phyloP scores from a whole-genome alignment of 2,888 invertebrate genomes.

The Aporophyla nigra region DNA sequence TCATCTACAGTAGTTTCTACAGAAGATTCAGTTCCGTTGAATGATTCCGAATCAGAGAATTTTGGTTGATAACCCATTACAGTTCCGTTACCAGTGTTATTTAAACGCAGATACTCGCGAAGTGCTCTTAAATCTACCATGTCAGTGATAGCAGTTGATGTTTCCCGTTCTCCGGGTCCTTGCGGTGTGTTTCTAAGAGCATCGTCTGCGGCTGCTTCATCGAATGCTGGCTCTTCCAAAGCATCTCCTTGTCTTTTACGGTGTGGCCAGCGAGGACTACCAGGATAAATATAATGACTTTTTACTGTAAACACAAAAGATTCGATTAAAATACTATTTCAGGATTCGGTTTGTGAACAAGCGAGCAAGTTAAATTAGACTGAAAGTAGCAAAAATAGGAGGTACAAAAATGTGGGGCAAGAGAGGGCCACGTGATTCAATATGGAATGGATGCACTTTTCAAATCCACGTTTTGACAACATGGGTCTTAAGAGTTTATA shows the following conservation, averaged over 20 bases:
- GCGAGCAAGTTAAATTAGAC: too few species aligned
- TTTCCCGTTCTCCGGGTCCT: not conserved
- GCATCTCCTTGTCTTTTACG: not conserved
- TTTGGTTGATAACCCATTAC: not conserved
- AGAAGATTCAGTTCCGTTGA: not conserved
- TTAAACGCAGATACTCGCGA: not conserved
- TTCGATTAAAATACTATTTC: not conserved
- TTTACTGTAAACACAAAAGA: conserved; percentile 41
- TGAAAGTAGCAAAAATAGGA: not conserved
- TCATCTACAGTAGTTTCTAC: not conserved
- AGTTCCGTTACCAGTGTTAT: not conserved
- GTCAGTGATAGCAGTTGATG: not conserved
- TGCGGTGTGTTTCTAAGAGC: not conserved
- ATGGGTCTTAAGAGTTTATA: not conserved
- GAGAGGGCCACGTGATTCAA: not conserved
- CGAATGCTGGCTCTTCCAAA: not conserved
- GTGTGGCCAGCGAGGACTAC: conserved; percentile 26
- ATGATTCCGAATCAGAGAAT: not conserved
- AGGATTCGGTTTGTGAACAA: not conserved
- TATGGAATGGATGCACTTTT: not conserved
- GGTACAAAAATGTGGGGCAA: not conserved
- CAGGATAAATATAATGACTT: conserved; percentile 29
- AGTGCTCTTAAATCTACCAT: not conserved
- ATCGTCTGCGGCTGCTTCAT: not conserved
- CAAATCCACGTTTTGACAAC: not conserved